phyloP scores from a whole-genome alignment of 2,888 invertebrate genomes.

The Orthosia gracilis region DNA sequence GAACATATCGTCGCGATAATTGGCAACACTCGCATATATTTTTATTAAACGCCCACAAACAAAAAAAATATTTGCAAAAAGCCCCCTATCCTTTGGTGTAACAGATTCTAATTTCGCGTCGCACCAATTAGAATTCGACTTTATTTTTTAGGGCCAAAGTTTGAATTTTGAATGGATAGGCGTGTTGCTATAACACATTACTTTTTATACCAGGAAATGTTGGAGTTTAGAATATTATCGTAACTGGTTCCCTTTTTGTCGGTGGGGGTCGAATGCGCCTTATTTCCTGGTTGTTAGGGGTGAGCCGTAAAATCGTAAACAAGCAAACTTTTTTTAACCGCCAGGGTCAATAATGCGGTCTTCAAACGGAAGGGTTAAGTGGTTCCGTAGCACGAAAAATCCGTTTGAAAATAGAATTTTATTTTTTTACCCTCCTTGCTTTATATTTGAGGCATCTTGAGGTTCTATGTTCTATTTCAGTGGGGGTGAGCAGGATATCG shows the following conservation, averaged over 20 bases:
- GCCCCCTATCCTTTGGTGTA: conserved; percentile 63
- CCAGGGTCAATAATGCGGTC: conserved; percentile 64
- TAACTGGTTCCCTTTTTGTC: conserved; percentile 74
- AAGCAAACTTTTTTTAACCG: conserved; percentile 60
- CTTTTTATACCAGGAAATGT: conserved; percentile 82
- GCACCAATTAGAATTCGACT: conserved; percentile 69
- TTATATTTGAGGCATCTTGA: not conserved
- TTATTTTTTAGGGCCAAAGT: conserved; percentile 65
- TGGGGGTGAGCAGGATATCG: not conserved
- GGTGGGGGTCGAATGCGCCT: conserved; percentile 61
- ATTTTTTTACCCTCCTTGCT: conserved; percentile 22
- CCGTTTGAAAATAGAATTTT: conserved; percentile 30
- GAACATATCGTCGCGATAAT: conserved; percentile 54
- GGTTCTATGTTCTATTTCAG: not conserved
- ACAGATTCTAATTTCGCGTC: conserved; percentile 71
- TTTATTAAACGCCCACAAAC: conserved; percentile 67
- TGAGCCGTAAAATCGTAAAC: conserved; percentile 53
- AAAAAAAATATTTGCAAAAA: conserved; percentile 70
- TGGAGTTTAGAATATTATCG: conserved; percentile 78
- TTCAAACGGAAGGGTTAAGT: conserved; percentile 61
- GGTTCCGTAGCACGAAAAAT: conserved; percentile 41
- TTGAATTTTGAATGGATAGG: conserved; percentile 60
- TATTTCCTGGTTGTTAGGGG: conserved; percentile 65
- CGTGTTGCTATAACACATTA: conserved; percentile 72
- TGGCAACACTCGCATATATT: conserved; percentile 60